phyloP scores from a whole-genome alignment of 2,113 vertebrate species.

The Odocoileus virginianus region DNA sequence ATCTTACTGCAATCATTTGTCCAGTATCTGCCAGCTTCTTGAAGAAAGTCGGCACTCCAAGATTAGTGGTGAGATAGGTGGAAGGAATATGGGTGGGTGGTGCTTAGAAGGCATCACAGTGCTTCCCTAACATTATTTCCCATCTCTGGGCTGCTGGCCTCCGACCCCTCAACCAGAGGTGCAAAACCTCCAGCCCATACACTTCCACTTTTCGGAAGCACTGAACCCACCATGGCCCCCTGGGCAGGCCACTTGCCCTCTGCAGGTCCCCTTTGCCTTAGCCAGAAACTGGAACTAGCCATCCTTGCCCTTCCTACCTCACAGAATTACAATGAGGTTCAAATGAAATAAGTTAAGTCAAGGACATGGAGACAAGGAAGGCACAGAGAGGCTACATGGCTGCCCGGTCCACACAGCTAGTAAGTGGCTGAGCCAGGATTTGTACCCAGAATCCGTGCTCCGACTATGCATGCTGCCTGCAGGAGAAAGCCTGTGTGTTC shows the following conservation, averaged over 20 bases:
- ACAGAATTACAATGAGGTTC: not conserved
- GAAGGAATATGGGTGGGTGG: no score
- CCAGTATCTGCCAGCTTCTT: not conserved
- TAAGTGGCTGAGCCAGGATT: not conserved
- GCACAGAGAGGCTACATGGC: not conserved
- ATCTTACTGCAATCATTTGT: not conserved
- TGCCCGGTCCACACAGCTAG: not conserved
- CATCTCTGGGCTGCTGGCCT: not conserved
- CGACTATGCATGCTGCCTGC: not conserved
- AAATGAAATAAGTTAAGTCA: not conserved
- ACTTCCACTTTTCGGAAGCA: not conserved
- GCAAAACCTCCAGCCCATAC: not conserved
- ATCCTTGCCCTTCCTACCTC: not conserved
- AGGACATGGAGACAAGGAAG: not conserved
- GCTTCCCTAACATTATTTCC: not conserved
- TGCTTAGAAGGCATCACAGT: not conserved
- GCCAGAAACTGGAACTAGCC: not conserved
- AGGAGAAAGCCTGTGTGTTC: not conserved
- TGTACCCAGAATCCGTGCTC: not conserved
- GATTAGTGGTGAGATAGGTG: fast-evolving
- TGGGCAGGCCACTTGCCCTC: not conserved
- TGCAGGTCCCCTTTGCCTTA: not conserved
- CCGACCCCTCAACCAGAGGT: not conserved
- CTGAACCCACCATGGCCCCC: not conserved
- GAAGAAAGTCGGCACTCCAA: not conserved